Evolutionary conservation across 2,113 vertebrate genomes (phyloP).

Genomic region (Pipa parva): DNA sequence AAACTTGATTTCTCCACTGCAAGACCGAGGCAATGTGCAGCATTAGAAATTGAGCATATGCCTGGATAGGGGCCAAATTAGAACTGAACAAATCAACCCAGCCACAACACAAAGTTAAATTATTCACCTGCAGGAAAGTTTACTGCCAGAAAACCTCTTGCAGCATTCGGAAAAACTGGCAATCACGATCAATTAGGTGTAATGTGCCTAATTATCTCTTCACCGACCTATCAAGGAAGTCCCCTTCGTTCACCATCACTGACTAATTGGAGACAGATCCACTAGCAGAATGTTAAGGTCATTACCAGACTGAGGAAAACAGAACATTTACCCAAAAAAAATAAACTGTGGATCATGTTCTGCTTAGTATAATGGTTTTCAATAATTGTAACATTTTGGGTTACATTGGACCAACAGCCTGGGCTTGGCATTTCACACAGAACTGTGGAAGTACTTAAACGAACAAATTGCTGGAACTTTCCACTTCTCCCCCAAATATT

Average conservation of each 20-base stretch:
- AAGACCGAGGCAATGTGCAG: neutral
- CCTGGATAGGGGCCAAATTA: neutral
- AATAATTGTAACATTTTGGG: slow-evolving; percentile 21
- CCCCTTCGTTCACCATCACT: neutral
- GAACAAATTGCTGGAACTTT: slow-evolving; percentile 21
- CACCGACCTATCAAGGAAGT: slow-evolving; percentile 2
- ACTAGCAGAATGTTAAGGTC: slow-evolving; percentile 29
- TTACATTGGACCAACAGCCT: slow-evolving; percentile 13
- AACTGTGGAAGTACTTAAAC: slow-evolving; percentile 21
- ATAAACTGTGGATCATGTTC: slow-evolving; percentile 34
- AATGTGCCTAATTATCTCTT: slow-evolving; percentile 36
- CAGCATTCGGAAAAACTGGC: slow-evolving; percentile 16
- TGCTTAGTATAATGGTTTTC: slow-evolving; percentile 42
- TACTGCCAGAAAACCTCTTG: slow-evolving; percentile 11
- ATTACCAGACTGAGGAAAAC: slow-evolving; percentile 26
- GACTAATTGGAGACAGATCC: slow-evolving; percentile 25
- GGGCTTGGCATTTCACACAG: neutral
- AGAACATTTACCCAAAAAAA: slow-evolving; percentile 27
- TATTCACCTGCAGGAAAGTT: neutral
- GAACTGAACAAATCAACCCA: neutral
- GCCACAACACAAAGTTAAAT: neutral
- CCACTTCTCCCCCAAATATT: slow-evolving; percentile 10
- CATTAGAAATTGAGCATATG: neutral
- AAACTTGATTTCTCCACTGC: neutral
- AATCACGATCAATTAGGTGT: slow-evolving; percentile 32